Evolutionary conservation across 2,113 vertebrate genomes (phyloP).

Genomic region (Forbesichthys papilliferus): DNA sequence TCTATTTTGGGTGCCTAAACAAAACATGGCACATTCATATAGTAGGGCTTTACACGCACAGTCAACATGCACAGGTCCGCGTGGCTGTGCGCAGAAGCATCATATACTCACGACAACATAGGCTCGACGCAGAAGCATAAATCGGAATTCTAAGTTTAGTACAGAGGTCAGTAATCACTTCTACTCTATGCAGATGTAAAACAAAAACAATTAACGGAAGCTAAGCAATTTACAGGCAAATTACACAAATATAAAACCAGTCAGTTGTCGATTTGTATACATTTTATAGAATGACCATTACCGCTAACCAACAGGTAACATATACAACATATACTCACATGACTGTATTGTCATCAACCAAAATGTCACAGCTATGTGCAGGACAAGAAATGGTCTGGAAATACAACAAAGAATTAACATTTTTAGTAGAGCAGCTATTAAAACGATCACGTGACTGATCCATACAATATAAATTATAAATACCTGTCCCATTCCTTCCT

Average conservation of each 20-base stretch:
- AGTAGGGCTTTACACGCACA: too few relatives aligned
- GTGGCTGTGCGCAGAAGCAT: too few relatives aligned
- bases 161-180: conserved; percentile 43
- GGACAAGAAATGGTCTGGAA: conserved; percentile 97
- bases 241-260: too few relatives aligned
- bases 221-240: not conserved
- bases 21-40: too few relatives aligned
- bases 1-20: too few relatives aligned
- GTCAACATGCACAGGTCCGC: too few relatives aligned
- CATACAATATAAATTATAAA: not conserved
- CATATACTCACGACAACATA: too few relatives aligned
- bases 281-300: not conserved
- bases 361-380: conserved; percentile 99
- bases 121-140: too few relatives aligned
- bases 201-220: conserved; percentile 11
- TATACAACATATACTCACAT: conserved; percentile 85
- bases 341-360: conserved; percentile 99
- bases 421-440: conserved; percentile 3
- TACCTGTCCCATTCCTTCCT: conserved; percentile 99
- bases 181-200: conserved; percentile 16
- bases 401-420: conserved; percentile 40
- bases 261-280: too few relatives aligned
- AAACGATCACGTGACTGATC: not conserved
- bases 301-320: not conserved
- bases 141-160: conserved; percentile 5